These are phyloP conservation scores for Phaonia tiefii DNA, from an alignment of 2,888 invertebrate genomes.

Conservation along the genomic window DNA sequence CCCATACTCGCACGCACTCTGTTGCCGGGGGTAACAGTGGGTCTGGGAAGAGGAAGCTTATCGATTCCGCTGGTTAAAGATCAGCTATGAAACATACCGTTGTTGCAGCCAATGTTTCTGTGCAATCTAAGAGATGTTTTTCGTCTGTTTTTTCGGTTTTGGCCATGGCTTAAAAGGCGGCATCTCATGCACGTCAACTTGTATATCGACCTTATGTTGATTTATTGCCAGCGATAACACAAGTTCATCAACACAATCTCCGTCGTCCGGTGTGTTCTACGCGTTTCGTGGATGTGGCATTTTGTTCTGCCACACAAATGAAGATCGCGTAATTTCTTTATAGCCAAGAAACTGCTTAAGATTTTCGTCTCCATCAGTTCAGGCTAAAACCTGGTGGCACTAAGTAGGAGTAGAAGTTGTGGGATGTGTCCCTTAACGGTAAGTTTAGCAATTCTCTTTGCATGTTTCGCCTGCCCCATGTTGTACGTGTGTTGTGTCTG, in stretches of 20 bases:
- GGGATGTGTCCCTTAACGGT: slow-evolving; percentile 67
- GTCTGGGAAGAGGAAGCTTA: slow-evolving; percentile 11
- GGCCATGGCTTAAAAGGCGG: slow-evolving; percentile 41
- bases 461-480: slow-evolving; percentile 38
- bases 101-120: slow-evolving; percentile 13
- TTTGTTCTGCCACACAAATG: slow-evolving; percentile 36
- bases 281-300: slow-evolving; percentile 10
- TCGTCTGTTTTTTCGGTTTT: slow-evolving; percentile 15
- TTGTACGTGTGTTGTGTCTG: slow-evolving; percentile 10
- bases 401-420: slow-evolving; percentile 45
- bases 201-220: slow-evolving; percentile 59
- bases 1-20: background rate
- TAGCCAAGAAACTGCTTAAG: slow-evolving; percentile 41
- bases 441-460: slow-evolving; percentile 42
- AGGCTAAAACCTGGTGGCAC: slow-evolving; percentile 36
- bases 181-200: slow-evolving; percentile 46
- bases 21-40: background rate
- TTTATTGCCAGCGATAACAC: slow-evolving; percentile 66
- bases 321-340: slow-evolving; percentile 41
- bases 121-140: slow-evolving; percentile 3
- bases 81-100: slow-evolving; percentile 42
- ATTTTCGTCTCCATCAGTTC: slow-evolving; percentile 8
- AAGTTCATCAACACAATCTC: slow-evolving; percentile 63
- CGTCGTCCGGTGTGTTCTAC: slow-evolving; percentile 23
- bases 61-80: slow-evolving; percentile 39